Conservation (phyloP, 2,113 vertebrate genomes). For the Cinclus mexicanus region DNA sequence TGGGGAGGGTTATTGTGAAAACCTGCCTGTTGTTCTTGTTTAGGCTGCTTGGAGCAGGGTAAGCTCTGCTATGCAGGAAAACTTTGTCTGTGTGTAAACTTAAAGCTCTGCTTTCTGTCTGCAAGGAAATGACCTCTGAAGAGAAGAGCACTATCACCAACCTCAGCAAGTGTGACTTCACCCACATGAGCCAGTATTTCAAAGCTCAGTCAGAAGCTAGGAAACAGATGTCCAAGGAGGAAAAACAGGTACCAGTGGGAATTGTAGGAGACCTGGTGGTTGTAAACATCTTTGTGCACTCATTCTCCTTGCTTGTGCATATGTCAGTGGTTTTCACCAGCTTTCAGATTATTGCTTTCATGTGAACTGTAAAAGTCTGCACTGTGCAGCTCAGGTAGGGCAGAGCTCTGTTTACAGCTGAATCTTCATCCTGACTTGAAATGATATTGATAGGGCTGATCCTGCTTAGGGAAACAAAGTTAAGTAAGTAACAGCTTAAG, state of each 20-base stretch:
- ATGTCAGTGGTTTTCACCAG: background rate
- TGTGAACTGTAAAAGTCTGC: background rate
- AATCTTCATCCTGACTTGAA: background rate
- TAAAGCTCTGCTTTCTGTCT: background rate
- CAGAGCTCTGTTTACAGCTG: background rate
- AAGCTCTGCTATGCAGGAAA: background rate
- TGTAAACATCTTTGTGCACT: constrained; percentile 6
- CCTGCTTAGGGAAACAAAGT: background rate
- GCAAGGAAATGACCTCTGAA: constrained; percentile 93
- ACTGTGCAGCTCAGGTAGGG: background rate
- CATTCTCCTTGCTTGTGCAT: background rate
- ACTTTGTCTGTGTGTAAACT: background rate
- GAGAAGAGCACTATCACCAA: constrained; percentile 88
- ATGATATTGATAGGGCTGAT: background rate
- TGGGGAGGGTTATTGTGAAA: background rate
- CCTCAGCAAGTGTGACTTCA: constrained; percentile 94
- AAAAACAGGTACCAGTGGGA: constrained; percentile 84
- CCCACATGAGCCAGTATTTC: constrained; percentile 91
- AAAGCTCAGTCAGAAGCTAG: constrained; percentile 92
- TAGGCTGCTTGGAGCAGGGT: background rate
- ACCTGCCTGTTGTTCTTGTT: background rate
- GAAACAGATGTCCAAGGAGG: constrained; percentile 96
- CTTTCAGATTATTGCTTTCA: background rate
- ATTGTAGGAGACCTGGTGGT: background rate
- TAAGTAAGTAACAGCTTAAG: background rate